phyloP scores from a whole-genome alignment of 1,140 invertebrate genomes.

The Anadara kagoshimensis region DNA sequence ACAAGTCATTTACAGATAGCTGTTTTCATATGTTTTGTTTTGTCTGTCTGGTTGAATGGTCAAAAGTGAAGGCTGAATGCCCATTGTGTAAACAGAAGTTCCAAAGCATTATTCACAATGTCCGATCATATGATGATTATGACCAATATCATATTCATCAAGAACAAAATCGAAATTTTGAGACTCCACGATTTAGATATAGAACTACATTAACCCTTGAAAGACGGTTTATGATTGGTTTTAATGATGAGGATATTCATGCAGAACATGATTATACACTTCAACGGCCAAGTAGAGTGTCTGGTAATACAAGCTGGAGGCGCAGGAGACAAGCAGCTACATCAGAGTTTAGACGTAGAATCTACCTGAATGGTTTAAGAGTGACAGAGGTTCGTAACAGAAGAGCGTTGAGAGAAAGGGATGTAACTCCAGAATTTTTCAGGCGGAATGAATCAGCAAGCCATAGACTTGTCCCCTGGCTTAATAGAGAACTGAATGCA shows the following conservation, averaged over 20 bases:
- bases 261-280: slow-evolving; percentile 41
- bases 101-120: slow-evolving; percentile 93
- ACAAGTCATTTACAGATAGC: slow-evolving; percentile 92
- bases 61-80: slow-evolving; percentile 94
- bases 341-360: slow-evolving; percentile 78
- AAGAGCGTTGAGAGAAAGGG: slow-evolving; percentile 41
- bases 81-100: slow-evolving; percentile 95
- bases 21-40: slow-evolving; percentile 97
- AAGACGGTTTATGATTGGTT: slow-evolving; percentile 30
- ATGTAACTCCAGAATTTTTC: slow-evolving; percentile 80
- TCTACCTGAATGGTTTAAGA: slow-evolving; percentile 87
- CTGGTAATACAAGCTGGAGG: slow-evolving; percentile 41
- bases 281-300: slow-evolving; percentile 39
- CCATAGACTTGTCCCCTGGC: slow-evolving; percentile 89
- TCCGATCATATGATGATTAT: slow-evolving; percentile 89
- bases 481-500: slow-evolving; percentile 88
- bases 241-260: slow-evolving; percentile 4
- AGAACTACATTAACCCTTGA: slow-evolving; percentile 61
- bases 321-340: slow-evolving; percentile 56
- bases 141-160: slow-evolving; percentile 82
- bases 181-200: slow-evolving; percentile 40
- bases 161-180: slow-evolving; percentile 70
- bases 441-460: slow-evolving; percentile 85
- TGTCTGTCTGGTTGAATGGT: slow-evolving; percentile 93
- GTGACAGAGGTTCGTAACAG: slow-evolving; percentile 75